A percentile compares a stretch with the other conserved stretches of the same genome.
phyloP scores from a whole-genome alignment of 2,888 invertebrate species.

The Bibio marci region DNA sequence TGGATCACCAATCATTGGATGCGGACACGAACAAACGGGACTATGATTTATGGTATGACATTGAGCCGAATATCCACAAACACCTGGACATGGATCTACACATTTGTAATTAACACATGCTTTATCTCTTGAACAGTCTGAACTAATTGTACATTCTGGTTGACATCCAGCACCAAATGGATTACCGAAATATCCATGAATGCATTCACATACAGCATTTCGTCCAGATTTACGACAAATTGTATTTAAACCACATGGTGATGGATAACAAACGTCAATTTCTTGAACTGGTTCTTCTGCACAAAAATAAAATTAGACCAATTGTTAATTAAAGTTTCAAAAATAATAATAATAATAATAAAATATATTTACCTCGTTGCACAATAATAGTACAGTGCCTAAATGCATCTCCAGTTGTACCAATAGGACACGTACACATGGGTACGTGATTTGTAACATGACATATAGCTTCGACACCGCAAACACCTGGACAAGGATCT shows the following conservation, averaged over 20 bases:
- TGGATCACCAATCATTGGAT: constrained; percentile 60
- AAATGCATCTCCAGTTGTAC: constrained; percentile 47
- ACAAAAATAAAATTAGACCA: constrained; percentile 1
- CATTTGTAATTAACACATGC: constrained; percentile 69
- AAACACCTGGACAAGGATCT: constrained; percentile 68
- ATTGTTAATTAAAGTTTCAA: not conserved
- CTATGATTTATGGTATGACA: constrained; percentile 71
- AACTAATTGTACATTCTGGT: constrained; percentile 67
- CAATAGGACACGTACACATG: constrained; percentile 42
- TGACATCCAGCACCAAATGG: constrained; percentile 52
- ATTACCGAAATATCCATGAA: constrained; percentile 55
- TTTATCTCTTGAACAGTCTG: constrained; percentile 56
- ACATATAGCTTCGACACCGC: constrained; percentile 68
- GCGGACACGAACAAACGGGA: constrained; percentile 67
- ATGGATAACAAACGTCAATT: constrained; percentile 42
- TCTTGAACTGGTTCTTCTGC: constrained; percentile 15
- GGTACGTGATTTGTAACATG: constrained; percentile 52
- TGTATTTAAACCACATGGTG: constrained; percentile 66
- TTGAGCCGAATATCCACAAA: constrained; percentile 59
- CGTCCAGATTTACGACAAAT: constrained; percentile 38
- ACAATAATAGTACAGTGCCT: constrained; percentile 29
- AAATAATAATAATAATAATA: constrained; percentile 1
- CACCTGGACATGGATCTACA: constrained; percentile 60
- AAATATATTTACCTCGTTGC: constrained; percentile 13
- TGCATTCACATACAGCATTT: constrained; percentile 53